Base-by-base conservation (phyloP, 2,113 vertebrate genomes). In the Chaenogobius annularis region DNA sequence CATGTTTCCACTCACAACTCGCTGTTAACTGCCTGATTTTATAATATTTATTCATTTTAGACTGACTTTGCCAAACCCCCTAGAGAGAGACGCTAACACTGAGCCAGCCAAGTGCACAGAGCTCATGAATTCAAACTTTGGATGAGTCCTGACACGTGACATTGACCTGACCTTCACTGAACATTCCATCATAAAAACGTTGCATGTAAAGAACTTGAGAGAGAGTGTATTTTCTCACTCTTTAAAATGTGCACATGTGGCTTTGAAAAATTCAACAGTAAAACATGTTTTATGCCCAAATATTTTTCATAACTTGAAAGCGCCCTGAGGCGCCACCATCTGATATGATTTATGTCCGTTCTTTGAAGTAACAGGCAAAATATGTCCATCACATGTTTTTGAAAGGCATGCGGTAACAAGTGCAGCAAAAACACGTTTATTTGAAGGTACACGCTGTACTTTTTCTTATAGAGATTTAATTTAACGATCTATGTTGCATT, bases 291-390 rank as follows among this genome's bases (percentile, higher is more conserved):
- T 73, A 9, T 0, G 46, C 35, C 59, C 44, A 61, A 69, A 61
- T 40, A 52, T 61, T 66, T 46, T 76, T 26, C 62, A 63, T 55
- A 55, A 62, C 72, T 78, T 77, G 0, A 71, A 70, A 20, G 37
- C 79, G 10, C 62, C 46, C 50, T 55, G 43, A 26, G 12, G 59
- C 44, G n/a, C 55, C 22, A 9, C 17, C 14, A 56, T 10, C 56
- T 50, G 9, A 2, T 10, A 2, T 68, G 64, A 44, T 73, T 63
- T 68, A 68, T 66, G 70, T 71, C 80, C 63, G 44, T 83, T 69
- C 68, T 70, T 6, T 78, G 23, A 77, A 66, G 66, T 20, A 69
- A 22, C 3, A 48, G 50, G 11, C 37, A 61, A 35, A 61, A 31
- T 61, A 61, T 59, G 23, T n/a, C n/a, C 13, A 22, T 26, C 22